A percentile compares a stretch with the other conserved stretches of the same genome.
These are phyloP conservation scores for Drosophila kambysellisi DNA, from an alignment of 2,888 invertebrate genomes.

Conservation along the genomic window DNA sequence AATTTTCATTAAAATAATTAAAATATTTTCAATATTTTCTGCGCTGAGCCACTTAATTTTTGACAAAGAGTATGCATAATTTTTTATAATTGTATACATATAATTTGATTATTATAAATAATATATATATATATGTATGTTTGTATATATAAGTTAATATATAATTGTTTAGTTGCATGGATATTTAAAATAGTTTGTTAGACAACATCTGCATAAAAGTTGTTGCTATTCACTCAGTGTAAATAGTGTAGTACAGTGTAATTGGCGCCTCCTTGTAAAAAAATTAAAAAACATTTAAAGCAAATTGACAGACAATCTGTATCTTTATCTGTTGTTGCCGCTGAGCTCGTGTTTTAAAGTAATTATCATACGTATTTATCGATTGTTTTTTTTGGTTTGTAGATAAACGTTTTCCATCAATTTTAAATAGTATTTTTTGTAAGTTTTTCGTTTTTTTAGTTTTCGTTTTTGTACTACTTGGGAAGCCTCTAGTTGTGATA, in stretches of 20 bases:
- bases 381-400: slow-evolving; percentile 28
- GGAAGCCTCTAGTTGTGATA: slow-evolving; percentile 77
- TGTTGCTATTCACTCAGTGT: slow-evolving; percentile 38
- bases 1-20: slow-evolving; percentile 71
- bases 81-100: slow-evolving; percentile 42
- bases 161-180: slow-evolving; percentile 31
- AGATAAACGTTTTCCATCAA: slow-evolving; percentile 14
- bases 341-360: slow-evolving; percentile 66
- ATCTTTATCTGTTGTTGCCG: slow-evolving; percentile 9
- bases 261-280: slow-evolving; percentile 39
- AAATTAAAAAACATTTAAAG: slow-evolving; percentile 50
- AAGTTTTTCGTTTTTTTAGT: slow-evolving; percentile 2
- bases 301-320: slow-evolving; percentile 49
- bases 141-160: slow-evolving; percentile 26
- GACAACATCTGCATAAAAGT: slow-evolving; percentile 45
- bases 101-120: slow-evolving; percentile 33
- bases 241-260: slow-evolving; percentile 51
- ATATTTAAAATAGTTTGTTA: slow-evolving; percentile 51
- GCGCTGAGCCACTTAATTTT: slow-evolving; percentile 81
- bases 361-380: slow-evolving; percentile 44
- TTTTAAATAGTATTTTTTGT: slow-evolving; percentile 6
- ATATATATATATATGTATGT: slow-evolving; percentile 29
- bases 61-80: slow-evolving; percentile 56
- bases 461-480: slow-evolving; percentile 69
- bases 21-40: slow-evolving; percentile 76